Evolutionary conservation across 2,888 invertebrate species (phyloP).

Genomic region (Cheilosia pagana): DNA sequence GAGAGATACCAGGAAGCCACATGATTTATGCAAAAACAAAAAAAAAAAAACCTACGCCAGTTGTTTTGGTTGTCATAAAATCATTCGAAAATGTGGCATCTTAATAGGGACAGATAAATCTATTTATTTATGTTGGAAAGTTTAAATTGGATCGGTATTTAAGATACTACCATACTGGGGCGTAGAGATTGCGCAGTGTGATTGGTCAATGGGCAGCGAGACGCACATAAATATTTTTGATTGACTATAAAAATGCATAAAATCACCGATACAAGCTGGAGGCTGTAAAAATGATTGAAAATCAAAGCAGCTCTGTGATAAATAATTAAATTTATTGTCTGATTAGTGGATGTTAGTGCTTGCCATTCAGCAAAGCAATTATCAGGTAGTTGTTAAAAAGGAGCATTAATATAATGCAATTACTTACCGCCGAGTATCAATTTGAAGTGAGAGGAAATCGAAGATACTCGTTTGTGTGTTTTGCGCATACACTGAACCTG

Average conservation of each 20-base stretch:
- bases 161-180: conserved; percentile 12
- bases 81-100: conserved; percentile 38
- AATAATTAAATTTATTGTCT: too few relatives aligned
- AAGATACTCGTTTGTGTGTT: not conserved
- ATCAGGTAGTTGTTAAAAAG: not conserved
- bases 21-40: conserved; percentile 56
- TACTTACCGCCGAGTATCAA: not conserved
- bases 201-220: conserved; percentile 2
- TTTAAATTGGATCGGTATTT: conserved; percentile 57
- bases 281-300: not conserved
- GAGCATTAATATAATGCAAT: not conserved
- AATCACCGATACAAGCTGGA: not conserved
- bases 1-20: not conserved
- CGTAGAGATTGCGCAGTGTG: conserved; percentile 26
- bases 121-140: conserved; percentile 50
- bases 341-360: too few relatives aligned
- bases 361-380: not conserved
- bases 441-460: not conserved
- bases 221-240: conserved; percentile 2
- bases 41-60: conserved; percentile 50
- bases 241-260: not conserved
- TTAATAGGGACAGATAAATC: conserved; percentile 36
- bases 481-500: not conserved
- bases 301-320: not conserved
- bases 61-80: conserved; percentile 32